Evolutionary conservation across 2,888 invertebrate genomes (phyloP), one percentile per base, ranked within the genome.

Genomic region (Clusia tigrina): DNA sequence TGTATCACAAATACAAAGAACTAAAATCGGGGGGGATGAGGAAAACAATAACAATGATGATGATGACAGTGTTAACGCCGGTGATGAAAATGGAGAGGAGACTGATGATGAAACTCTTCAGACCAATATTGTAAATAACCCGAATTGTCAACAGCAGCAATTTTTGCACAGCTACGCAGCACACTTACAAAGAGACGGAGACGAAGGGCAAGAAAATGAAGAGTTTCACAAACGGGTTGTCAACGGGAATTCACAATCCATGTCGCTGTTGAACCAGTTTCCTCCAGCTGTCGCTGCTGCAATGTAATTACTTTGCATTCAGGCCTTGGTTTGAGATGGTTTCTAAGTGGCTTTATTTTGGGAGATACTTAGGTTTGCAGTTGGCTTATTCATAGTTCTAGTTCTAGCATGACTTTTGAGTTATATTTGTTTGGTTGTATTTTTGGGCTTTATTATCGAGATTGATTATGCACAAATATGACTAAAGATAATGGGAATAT

Each of bases 211-310:
- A n/a, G n/a, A n/a, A n/a, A n/a, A n/a, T n/a, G n/a, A n/a, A n/a
- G 10, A 9, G 18, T 38, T 15, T 54, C 24, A 48, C 42, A 63
- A 58, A 12, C n/a, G 20, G 20, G 55, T 32, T 12, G 17, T 24
- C 15, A 26, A 48, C n/a, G 37, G 18, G 1, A 52, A n/a, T 9
- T 17, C 22, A 17, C 24, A 73, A 69, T 9, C 69, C 10, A 55
- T 78, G 56, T 69, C 79, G 2, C 69, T 79, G 66, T 55, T 80
- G 25, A 73, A 69, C 15, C 78, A 78, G 46, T 71, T 75, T 69
- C 68, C 80, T 32, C 68, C 77, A 26, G 64, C 75, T 9, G 71
- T 69, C 26, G 71, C 69, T 18, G 66, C 76, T 37, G 65, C 69
- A 6, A 66, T 71, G 71, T 71, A 71, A 70, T 73, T 72, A n/a